Conservation (phyloP, 1,140 invertebrate species). For the Bathynomus jamesi region DNA sequence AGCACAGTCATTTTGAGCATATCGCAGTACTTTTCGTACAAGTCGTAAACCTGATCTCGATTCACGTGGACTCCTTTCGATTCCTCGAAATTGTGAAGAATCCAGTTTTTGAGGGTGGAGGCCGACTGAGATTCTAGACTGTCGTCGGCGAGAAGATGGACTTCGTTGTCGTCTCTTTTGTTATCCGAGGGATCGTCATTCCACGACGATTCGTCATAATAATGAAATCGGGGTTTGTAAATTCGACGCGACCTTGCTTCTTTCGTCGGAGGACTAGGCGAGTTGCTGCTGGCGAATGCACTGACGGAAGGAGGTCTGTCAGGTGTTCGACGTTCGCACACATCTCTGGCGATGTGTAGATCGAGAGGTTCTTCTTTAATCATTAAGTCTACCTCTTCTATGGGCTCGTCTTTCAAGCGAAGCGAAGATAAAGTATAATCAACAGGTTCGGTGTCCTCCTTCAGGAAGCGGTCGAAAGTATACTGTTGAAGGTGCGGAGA, state of each 20-base stretch:
- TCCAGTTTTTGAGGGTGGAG: conserved; percentile 10
- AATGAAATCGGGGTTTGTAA: conserved; percentile 36
- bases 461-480: conserved; percentile 11
- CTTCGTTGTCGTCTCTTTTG: neutral
- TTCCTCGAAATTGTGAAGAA: conserved; percentile 13
- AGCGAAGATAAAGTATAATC: conserved; percentile 29
- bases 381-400: conserved; percentile 17
- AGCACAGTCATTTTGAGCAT: conserved; percentile 3
- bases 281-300: conserved; percentile 2
- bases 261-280: conserved; percentile 26
- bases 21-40: conserved; percentile 22
- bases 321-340: conserved; percentile 11
- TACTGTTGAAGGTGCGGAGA: conserved; percentile 16
- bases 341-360: conserved; percentile 21
- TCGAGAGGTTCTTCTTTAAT: conserved; percentile 30
- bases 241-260: conserved; percentile 23
- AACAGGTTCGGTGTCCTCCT: conserved; percentile 24
- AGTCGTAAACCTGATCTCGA: conserved; percentile 27
- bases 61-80: conserved; percentile 22
- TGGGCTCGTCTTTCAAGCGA: conserved; percentile 31
- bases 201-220: conserved; percentile 23
- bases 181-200: conserved; percentile 14
- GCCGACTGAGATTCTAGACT: conserved; percentile 8
- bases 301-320: conserved; percentile 4
- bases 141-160: neutral